Base-by-base conservation (phyloP, 1,140 invertebrate genomes). In the Pogonus chalceus region DNA sequence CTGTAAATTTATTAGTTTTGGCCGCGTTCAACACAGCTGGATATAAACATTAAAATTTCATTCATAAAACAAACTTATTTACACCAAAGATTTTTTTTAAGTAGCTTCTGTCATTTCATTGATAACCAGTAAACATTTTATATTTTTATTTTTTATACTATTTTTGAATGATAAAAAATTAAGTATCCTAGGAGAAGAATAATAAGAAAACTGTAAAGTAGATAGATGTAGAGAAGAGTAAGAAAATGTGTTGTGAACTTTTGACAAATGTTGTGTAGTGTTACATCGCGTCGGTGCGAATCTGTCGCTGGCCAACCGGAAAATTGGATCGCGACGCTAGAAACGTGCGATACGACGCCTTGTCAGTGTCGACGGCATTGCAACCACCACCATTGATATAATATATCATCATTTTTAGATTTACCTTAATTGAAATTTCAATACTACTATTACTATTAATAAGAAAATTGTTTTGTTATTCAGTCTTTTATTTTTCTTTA, bases 321-420 rank as follows among this genome's bases (percentile, higher is more conserved):
- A 43, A 43, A 43, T 43, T 43, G 37, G 37, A 43, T 43, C 37
- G n/a, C n/a, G n/a, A n/a, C n/a, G n/a, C n/a, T 16, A 16, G 37
- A 43, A 43, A 43, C 7, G 37, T 7, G 37, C 9, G 37, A 43
- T n/a, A n/a, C n/a, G n/a, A n/a, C n/a, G n/a, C n/a, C n/a, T 7
- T 43, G 37, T 43, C 7, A 10, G 9, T 43, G 37, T 43, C 37
- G 37, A 43, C 18, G 37, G 7, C 7, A 12, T 16, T 43, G 37
- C 37, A 43, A 18, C 18, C 7, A 43, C 18, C 37, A 16, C 3
- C 37, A 18, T 16, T 4, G 18, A 43, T 18, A 43, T 18, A 4
- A 4, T 31, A 31, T 31, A 31, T 14, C 26, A 31, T 14, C 26
- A 31, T n/a, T n/a, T n/a, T n/a, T n/a, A n/a, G n/a, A n/a, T n/a